Conservation (phyloP, 2,797 vertebrate genomes). For the Ciconia nigra region DNA sequence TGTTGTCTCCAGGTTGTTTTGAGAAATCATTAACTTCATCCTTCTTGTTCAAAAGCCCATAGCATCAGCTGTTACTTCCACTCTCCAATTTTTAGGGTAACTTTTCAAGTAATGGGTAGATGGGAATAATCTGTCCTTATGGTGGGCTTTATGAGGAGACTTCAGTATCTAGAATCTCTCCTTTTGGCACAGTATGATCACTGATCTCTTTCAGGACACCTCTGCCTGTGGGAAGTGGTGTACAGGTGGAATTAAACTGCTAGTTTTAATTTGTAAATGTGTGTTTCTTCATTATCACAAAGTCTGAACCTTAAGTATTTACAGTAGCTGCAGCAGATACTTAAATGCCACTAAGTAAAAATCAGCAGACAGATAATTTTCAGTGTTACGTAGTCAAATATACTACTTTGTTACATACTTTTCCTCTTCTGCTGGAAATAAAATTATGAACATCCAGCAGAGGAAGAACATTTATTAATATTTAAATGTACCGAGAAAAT, state of each 20-base stretch:
- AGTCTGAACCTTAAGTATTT: background rate
- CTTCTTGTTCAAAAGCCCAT: background rate
- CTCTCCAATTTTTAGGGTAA: background rate
- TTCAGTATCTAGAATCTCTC: background rate
- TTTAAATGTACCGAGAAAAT: background rate
- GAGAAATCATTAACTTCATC: background rate
- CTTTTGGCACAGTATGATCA: background rate
- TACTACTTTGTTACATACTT: rapidly evolving
- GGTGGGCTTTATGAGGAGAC: background rate
- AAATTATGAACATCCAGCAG: background rate
- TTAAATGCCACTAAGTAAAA: background rate
- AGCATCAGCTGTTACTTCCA: background rate
- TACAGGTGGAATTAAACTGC: background rate
- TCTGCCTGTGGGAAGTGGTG: background rate
- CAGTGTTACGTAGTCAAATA: rapidly evolving
- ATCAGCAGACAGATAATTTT: background rate
- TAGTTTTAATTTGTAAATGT: background rate
- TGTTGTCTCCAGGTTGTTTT: background rate
- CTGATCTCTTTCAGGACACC: background rate
- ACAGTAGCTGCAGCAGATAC: background rate
- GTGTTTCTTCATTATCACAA: background rate
- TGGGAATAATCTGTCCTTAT: background rate
- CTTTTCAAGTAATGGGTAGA: background rate
- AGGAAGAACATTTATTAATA: background rate
- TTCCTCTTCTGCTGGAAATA: background rate